Evolutionary conservation across 2,113 vertebrate species (phyloP).

Genomic region (Lathamus discolor): DNA sequence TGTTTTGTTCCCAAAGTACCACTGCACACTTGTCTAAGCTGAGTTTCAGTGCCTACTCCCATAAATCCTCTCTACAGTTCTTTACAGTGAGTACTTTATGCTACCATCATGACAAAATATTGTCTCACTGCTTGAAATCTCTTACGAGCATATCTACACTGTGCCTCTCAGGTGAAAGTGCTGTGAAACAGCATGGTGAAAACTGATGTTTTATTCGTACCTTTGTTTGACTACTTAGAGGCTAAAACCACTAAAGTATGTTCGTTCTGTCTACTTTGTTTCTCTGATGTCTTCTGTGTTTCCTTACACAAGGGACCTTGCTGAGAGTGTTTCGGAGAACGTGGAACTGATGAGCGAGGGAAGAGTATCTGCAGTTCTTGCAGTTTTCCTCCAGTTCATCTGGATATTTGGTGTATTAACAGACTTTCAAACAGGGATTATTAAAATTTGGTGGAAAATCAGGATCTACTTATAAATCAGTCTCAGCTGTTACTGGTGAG

Average conservation of each 20-base stretch:
- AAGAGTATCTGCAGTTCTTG: background rate
- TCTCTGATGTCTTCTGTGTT: background rate
- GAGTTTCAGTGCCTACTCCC: background rate
- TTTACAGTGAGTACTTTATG: background rate
- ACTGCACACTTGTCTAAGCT: background rate
- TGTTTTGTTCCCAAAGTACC: background rate
- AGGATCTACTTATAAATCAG: background rate
- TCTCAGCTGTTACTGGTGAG: background rate
- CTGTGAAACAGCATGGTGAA: background rate
- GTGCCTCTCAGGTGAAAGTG: background rate
- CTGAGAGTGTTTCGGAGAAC: background rate
- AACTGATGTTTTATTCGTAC: background rate
- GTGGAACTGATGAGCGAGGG: background rate
- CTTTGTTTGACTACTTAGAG: background rate
- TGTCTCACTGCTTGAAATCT: background rate
- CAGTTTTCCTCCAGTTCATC: background rate
- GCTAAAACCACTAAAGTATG: background rate
- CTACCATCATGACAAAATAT: background rate
- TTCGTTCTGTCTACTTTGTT: background rate
- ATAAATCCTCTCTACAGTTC: background rate
- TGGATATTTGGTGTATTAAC: background rate
- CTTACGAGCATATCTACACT: fast-evolving
- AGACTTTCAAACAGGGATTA: background rate
- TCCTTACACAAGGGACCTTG: background rate
- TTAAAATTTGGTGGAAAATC: background rate